Evolutionary conservation across 2,797 vertebrate genomes (phyloP), one percentile per base, ranked within the genome.

Genomic region (Megaceryle alcyon): DNA sequence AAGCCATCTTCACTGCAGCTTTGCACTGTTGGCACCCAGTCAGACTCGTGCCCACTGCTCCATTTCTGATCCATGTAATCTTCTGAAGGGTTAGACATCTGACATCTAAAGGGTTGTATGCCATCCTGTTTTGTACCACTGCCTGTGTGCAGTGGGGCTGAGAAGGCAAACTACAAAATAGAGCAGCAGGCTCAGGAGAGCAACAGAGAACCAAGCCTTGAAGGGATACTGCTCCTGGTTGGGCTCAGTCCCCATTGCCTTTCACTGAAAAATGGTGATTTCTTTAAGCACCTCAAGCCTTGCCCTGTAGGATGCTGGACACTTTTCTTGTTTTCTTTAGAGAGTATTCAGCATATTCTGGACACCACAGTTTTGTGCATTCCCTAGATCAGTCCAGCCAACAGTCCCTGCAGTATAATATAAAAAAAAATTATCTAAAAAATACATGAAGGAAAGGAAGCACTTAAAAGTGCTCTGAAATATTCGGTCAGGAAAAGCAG

Each of bases 361-460:
- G 44, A 79, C 29, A 75, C 14, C 19, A 61, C 4, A 63, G 31
- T 22, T 86, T 23, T n/a, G 15, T 82, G 43, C 61, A 37, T 77
- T 70, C 16, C 57, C n/a, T 85, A 72, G 61, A 82, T 71, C 56
- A 39, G 48, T 51, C 31, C 71, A 85, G 44, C 48, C 57, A 92
- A 49, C 21, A 72, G 57, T 37, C 39, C 33, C 37, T 54, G 43
- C 54, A 72, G 39, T 25, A 35, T 23, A 33, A 33, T 63, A 51
- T 54, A 19, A 85, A 86, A 46, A 46, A 95, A 78, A 72, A 0
- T 60, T 85, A 92, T 89, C 88, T 82, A 69, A 94, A 95, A 90
- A 89, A 82, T 59, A 69, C 78, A 87, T 65, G 71, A 94, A 92
- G 60, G 71, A 87, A 92, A 84, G 63, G 60, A 92, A 94, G 68